A percentile compares a stretch with the other conserved stretches of the same genome.
phyloP scores from a whole-genome alignment of 2,888 invertebrate genomes.

The Trissolcus japonicus region DNA sequence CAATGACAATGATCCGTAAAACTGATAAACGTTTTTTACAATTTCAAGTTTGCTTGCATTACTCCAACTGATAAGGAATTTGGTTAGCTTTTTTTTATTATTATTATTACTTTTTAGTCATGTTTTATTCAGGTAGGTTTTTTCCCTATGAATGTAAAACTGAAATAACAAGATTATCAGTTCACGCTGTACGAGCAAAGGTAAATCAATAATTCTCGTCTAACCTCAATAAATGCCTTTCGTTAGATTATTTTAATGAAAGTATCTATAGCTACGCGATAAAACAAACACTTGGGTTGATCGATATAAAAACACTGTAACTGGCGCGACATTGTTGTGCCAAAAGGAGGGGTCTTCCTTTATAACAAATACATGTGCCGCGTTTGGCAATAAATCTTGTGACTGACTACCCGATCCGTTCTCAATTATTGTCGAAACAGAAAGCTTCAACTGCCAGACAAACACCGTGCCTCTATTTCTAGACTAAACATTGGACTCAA shows the following conservation, averaged over 20 bases:
- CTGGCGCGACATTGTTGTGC: background rate
- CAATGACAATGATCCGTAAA: background rate
- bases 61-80: no score
- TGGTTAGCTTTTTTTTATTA: no score
- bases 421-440: background rate
- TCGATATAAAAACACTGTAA: background rate
- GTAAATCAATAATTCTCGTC: conserved; percentile 10
- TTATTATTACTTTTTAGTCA: no score
- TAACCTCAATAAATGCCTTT: conserved; percentile 13
- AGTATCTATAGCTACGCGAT: conserved; percentile 25
- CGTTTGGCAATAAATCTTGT: no score
- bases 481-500: background rate
- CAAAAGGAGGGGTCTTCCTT: background rate
- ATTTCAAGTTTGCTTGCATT: background rate
- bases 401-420: background rate
- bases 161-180: background rate
- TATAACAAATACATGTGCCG: background rate
- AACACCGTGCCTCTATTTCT: background rate
- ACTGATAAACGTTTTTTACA: background rate
- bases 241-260: conserved; percentile 5
- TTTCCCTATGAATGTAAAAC: no score
- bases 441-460: background rate
- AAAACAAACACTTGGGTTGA: conserved; percentile 5
- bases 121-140: no score
- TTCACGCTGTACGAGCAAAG: background rate